Evolutionary conservation across 64 coral and sea anemone species (phyloP), one percentile per base, ranked within the genome.

Genomic region (Pocillopora damicornis): DNA sequence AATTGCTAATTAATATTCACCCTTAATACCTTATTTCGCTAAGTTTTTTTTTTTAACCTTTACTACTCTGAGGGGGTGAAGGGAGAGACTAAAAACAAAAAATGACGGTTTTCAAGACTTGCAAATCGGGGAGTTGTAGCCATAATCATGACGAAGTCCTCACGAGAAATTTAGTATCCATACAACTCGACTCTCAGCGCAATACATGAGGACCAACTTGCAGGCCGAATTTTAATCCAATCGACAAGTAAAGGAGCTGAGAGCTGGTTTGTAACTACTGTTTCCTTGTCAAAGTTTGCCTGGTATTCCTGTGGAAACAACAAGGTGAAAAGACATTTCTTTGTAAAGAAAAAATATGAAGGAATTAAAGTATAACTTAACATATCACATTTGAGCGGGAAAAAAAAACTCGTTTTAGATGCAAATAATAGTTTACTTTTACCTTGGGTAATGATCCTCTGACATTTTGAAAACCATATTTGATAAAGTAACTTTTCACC

Each of bases 171-270:
- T 58, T 25, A 85, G 64, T 14, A 85, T 15, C 81, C 42, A 42
- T 73, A 85, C 9, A 85, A 0, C 22, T 85, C 81, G 5, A 85
- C 63, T 65, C 81, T 85, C 65, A 85, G 51, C 58, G 81, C 81
- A 58, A 85, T 73, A 85, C 81, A 85, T 9, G 81, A 85, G 2
- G 9, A 15, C 81, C 65, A 73, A 1, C 37, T 59, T 57, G 2
- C 2, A 25, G 81, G 81, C 9, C 1, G 35, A 22, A 85, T 72
- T 5, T n/a, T 18, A 15, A 85, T 66, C 20, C 35, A 15, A 2
- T 13, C 23, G 67, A 20, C 67, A 71, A 11, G 35, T 12, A 73
- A 23, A 72, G 81, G 64, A 85, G 18, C 1, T 12, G 64, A 13
- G 20, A 85, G 57, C 17, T 4, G 69, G 65, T 85, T 85, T 58